These are phyloP conservation scores for Harpagifer antarcticus DNA, from an alignment of 2,797 vertebrate genomes.

Conservation along the genomic window DNA sequence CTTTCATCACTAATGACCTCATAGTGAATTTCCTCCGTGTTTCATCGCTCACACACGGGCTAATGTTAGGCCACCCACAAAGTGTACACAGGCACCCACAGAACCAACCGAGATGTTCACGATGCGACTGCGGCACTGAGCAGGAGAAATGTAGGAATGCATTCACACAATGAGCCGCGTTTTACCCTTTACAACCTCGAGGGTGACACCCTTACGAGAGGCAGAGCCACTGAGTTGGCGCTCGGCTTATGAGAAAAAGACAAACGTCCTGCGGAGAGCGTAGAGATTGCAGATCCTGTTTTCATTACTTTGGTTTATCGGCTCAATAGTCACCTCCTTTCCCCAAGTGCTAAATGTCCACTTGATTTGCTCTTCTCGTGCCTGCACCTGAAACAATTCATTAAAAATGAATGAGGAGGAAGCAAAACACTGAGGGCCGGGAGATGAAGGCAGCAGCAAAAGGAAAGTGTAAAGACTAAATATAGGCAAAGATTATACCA, in stretches of 20 bases:
- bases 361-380: slow-evolving; percentile 76
- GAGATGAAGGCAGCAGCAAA: slow-evolving; percentile 44
- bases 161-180: slow-evolving; percentile 60
- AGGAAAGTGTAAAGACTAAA: slow-evolving; percentile 39
- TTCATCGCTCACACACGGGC: slow-evolving; percentile 50
- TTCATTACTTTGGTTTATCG: slow-evolving; percentile 91
- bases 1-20: slow-evolving; percentile 70
- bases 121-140: slow-evolving; percentile 41
- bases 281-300: slow-evolving; percentile 85
- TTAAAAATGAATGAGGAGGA: slow-evolving; percentile 84
- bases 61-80: slow-evolving; percentile 71
- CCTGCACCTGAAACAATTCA: slow-evolving; percentile 81
- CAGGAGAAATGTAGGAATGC: slow-evolving; percentile 62
- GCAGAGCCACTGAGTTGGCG: slow-evolving; percentile 65
- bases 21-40: slow-evolving; percentile 53
- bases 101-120: slow-evolving; percentile 52
- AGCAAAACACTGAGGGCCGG: slow-evolving; percentile 57
- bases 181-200: slow-evolving; percentile 68
- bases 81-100: slow-evolving; percentile 50
- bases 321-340: slow-evolving; percentile 89
- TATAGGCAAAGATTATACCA: slow-evolving; percentile 30
- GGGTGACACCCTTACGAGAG: slow-evolving; percentile 69
- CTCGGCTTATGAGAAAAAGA: slow-evolving; percentile 82
- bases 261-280: slow-evolving; percentile 78
- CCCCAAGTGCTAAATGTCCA: slow-evolving; percentile 80